Evolutionary conservation across 2,113 vertebrate species (phyloP).

Genomic region (Xenotilapia flavipinnis): DNA sequence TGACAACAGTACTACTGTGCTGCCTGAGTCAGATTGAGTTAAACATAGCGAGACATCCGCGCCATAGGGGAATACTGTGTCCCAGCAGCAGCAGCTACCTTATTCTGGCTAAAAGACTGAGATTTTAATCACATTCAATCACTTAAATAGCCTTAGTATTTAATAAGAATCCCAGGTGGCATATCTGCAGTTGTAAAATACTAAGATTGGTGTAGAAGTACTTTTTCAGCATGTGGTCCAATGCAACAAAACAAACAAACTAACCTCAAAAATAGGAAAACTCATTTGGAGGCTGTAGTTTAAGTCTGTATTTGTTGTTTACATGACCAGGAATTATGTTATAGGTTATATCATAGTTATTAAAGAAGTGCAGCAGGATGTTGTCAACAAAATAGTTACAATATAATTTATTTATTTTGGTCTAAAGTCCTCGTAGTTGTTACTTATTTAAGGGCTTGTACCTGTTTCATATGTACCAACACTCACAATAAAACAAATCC

Average conservation of each 20-base stretch:
- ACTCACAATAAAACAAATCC: not conserved
- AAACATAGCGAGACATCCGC: not conserved
- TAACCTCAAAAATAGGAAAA: not conserved
- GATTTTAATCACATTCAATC: not conserved
- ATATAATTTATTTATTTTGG: not conserved
- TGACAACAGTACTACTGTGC: not conserved
- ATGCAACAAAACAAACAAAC: not conserved
- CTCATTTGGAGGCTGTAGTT: not conserved
- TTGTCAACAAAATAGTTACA: not conserved
- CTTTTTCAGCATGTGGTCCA: not conserved
- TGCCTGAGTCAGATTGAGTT: not conserved
- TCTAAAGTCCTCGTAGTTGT: not conserved
- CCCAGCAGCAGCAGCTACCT: not conserved
- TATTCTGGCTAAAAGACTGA: not conserved
- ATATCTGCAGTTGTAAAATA: not conserved
- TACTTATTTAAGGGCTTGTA: not conserved
- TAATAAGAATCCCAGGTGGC: not conserved
- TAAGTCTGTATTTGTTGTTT: not conserved
- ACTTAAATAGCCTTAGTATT: not conserved
- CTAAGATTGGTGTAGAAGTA: not conserved
- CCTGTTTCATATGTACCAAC: not conserved
- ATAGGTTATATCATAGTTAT: not conserved
- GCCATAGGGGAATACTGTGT: not conserved
- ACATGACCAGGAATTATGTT: not conserved
- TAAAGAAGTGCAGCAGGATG: not conserved